Evolutionary conservation across 2,888 invertebrate genomes (phyloP).

Genomic region (Stenodera caucasica): DNA sequence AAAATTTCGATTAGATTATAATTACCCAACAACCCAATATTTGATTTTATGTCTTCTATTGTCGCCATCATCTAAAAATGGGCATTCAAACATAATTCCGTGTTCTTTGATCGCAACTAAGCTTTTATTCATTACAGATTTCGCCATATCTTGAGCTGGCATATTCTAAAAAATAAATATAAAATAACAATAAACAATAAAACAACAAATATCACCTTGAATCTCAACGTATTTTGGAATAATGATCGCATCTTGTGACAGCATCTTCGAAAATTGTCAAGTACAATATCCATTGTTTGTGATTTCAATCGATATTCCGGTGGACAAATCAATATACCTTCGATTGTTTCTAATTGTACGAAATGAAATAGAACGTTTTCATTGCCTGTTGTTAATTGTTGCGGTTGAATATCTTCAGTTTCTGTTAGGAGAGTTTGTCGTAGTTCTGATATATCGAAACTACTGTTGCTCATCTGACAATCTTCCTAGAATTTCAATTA

Average conservation of each 20-base stretch:
- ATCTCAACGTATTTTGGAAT: slow-evolving; percentile 69
- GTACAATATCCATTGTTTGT: slow-evolving; percentile 56
- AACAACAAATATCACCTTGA: slow-evolving; percentile 54
- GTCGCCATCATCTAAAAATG: slow-evolving; percentile 53
- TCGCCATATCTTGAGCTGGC: slow-evolving; percentile 54
- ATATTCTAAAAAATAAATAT: slow-evolving; percentile 53
- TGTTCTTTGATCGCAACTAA: slow-evolving; percentile 82
- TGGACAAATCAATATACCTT: slow-evolving; percentile 72
- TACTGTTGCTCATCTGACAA: slow-evolving; percentile 65
- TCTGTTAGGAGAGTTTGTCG: slow-evolving; percentile 73
- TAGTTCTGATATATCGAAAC: slow-evolving; percentile 70
- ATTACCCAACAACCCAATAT: slow-evolving; percentile 83
- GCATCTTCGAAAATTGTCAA: slow-evolving; percentile 71
- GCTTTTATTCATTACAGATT: slow-evolving; percentile 67
- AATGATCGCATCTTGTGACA: slow-evolving; percentile 73
- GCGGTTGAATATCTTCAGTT: slow-evolving; percentile 64
- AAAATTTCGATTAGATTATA: slow-evolving; percentile 20
- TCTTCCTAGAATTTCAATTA: slow-evolving; percentile 60
- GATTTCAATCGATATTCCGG: slow-evolving; percentile 47
- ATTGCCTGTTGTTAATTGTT: slow-evolving; percentile 67
- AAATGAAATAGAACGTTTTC: slow-evolving; percentile 77
- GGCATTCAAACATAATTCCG: slow-evolving; percentile 74
- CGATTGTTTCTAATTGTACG: slow-evolving; percentile 70
- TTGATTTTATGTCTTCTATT: slow-evolving; percentile 57
- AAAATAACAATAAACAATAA: slow-evolving; percentile 5